Evolutionary conservation across 2,113 vertebrate genomes (phyloP), one percentile per base, ranked within the genome.

Genomic region (Narcine bancroftii): DNA sequence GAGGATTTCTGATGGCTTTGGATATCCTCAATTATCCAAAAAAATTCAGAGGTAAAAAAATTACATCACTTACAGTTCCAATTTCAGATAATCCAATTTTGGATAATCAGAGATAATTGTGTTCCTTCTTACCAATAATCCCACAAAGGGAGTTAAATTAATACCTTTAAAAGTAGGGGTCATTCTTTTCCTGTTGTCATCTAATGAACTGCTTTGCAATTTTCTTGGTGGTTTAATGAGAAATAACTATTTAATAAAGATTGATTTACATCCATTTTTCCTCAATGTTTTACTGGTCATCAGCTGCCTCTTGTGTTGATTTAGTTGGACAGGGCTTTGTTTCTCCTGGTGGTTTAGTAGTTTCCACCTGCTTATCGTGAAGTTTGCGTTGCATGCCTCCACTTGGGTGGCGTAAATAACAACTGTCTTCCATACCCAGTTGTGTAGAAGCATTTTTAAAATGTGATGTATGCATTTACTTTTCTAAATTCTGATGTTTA

Each of bases 301-400:
- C 63, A 91, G 65, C 89, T 91, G 89, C 66, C 47, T 69, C 65
- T 15, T 45, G 47, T 9, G 89, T 69, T 91, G 89, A 69, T 65
- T 91, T 69, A 69, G 89, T 91, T 63, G 15, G 60, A 69, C 26
- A 33, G 89, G 39, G 36, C 45, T 26, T 47, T 91, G 89, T 69
- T 69, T 29, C 63, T 91, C 65, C 24, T 89, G 87, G 69, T 89
- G 36, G 87, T 66, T 89, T 66, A 89, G 87, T 89, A 36, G 39
- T 89, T 66, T 65, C 42, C 87, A 89, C 69, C 87, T 89, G 87
- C 69, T 89, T 89, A 24, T 66, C 36, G 45, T 26, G 65, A 33
- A 69, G 89, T 7, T 69, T 85, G 56, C 36, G 53, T 56, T 85
- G 81, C 36, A 60, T 60, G 53, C 81, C 56, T 85, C 81, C 60